phyloP scores from a whole-genome alignment of 2,797 vertebrate species.

The Brachyalestes nurse region DNA sequence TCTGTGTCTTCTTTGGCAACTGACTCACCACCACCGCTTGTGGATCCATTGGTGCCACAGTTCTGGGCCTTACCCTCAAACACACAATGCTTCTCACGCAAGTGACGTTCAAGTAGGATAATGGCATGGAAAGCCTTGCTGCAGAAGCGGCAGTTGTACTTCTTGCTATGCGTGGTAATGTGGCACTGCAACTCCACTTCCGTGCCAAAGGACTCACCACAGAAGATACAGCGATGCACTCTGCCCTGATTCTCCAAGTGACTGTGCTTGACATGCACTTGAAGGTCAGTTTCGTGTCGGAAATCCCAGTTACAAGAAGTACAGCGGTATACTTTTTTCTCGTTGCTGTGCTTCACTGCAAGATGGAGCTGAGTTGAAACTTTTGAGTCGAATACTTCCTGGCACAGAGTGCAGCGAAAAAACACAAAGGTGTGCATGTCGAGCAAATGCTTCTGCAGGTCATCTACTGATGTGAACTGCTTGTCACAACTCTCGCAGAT shows the following conservation, averaged over 20 bases:
- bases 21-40: slow-evolving; percentile 76
- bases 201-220: slow-evolving; percentile 93
- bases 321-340: slow-evolving; percentile 96
- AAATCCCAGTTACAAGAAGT: slow-evolving; percentile 99
- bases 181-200: slow-evolving; percentile 99
- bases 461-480: slow-evolving; percentile 96
- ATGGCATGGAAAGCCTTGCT: slow-evolving; percentile 97
- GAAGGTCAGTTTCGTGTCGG: slow-evolving; percentile 92
- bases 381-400: slow-evolving; percentile 97
- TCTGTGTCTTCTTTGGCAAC: slow-evolving; percentile 93
- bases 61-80: slow-evolving; percentile 94
- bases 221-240: slow-evolving; percentile 96
- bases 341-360: slow-evolving; percentile 97
- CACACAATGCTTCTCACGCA: slow-evolving; percentile 95
- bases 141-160: slow-evolving; percentile 98
- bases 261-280: slow-evolving; percentile 96
- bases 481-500: slow-evolving; percentile 99
- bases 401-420: slow-evolving; percentile 97
- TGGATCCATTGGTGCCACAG: slow-evolving; percentile 90
- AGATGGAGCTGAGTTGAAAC: slow-evolving; percentile 97
- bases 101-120: slow-evolving; percentile 92
- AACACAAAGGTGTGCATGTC: slow-evolving; percentile 99
- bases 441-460: slow-evolving; percentile 95
- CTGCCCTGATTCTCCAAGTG: slow-evolving; percentile 96
- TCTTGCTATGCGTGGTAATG: slow-evolving; percentile 98